Evolutionary conservation across 1,140 invertebrate species (phyloP).

Genomic region (Hylyphantes graminicola): DNA sequence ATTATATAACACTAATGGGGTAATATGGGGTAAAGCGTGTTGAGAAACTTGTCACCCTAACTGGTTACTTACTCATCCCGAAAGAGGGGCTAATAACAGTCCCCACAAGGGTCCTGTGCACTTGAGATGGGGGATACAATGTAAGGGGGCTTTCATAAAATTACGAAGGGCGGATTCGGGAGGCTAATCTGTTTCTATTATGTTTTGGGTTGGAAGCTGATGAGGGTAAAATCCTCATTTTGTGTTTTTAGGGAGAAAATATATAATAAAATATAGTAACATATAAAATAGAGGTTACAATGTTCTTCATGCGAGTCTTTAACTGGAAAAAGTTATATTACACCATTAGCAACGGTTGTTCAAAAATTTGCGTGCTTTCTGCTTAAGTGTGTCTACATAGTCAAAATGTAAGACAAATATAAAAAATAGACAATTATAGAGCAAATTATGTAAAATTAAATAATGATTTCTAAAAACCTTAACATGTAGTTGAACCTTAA

Average conservation of each 20-base stretch:
- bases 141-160: slow-evolving; percentile 3
- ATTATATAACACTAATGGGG: slow-evolving; percentile 54
- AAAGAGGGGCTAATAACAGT: slow-evolving; percentile 52
- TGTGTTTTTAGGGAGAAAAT: not conserved
- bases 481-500: too few species aligned
- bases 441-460: too few species aligned
- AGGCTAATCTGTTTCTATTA: not conserved
- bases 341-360: too few species aligned
- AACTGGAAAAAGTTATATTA: too few species aligned
- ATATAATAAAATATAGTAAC: not conserved
- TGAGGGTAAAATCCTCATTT: not conserved
- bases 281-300: too few species aligned
- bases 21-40: slow-evolving; percentile 52
- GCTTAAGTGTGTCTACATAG: too few species aligned
- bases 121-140: slow-evolving; percentile 16
- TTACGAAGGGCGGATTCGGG: not conserved
- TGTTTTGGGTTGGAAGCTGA: not conserved
- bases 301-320: too few species aligned
- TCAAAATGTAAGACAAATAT: too few species aligned
- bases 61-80: slow-evolving; percentile 57
- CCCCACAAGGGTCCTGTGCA: slow-evolving; percentile 34
- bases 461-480: too few species aligned
- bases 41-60: slow-evolving; percentile 60
- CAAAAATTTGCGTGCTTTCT: too few species aligned
- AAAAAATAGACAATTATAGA: too few species aligned